Conservation (phyloP, 2,888 invertebrate species). For the Hymenopus coronatus region DNA sequence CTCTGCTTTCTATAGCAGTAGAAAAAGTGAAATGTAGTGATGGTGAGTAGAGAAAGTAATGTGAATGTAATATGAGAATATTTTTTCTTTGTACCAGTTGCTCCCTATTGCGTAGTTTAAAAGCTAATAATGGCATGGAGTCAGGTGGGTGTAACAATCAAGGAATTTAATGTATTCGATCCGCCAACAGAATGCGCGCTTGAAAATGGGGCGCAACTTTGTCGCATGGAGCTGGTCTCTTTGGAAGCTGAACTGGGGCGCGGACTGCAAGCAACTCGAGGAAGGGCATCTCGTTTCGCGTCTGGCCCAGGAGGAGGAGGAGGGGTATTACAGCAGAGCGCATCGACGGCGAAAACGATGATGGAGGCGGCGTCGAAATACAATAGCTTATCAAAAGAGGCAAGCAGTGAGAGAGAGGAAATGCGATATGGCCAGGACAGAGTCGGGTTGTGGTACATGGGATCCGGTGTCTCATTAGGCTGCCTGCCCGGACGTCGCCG, state of each 20-base stretch:
- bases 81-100: too few species aligned
- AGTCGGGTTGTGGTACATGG: slow-evolving; percentile 20
- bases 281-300: neutral
- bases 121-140: too few species aligned
- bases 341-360: slow-evolving; percentile 6
- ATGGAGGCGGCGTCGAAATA: slow-evolving; percentile 27
- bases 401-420: slow-evolving; percentile 16
- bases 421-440: neutral
- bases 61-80: too few species aligned
- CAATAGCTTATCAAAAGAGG: slow-evolving; percentile 34
- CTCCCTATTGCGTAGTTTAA: too few species aligned
- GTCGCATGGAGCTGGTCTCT: neutral
- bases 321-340: slow-evolving; percentile 9
- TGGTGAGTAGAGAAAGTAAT: too few species aligned
- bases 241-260: neutral
- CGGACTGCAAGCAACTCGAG: neutral
- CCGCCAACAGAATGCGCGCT: too few species aligned
- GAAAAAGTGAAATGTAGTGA: too few species aligned
- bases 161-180: too few species aligned
- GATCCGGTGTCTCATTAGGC: slow-evolving; percentile 31
- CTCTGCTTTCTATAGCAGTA: too few species aligned
- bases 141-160: too few species aligned
- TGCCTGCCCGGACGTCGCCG: slow-evolving; percentile 15
- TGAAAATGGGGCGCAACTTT: neutral
- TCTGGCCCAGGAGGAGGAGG: neutral